Evolutionary conservation across 2,113 vertebrate species (phyloP).

Genomic region (Hystrix brachyura): DNA sequence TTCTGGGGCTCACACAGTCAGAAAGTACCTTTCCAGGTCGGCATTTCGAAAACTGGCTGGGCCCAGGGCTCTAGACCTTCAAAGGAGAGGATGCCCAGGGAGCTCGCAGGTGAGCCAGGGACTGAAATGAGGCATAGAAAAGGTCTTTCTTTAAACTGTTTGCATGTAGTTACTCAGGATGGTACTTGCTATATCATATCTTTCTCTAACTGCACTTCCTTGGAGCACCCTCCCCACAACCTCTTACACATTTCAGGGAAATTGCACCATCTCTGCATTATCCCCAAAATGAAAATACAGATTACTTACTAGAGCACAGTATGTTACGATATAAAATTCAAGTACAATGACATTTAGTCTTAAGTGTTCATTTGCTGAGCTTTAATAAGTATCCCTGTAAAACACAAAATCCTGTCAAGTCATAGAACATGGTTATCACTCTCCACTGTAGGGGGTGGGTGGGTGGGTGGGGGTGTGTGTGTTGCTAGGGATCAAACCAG

Average conservation of each 20-base stretch:
- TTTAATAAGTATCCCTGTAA: neutral
- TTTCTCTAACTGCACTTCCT: neutral
- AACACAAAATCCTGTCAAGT: neutral
- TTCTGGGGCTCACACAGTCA: too few relatives aligned
- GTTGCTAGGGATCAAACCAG: neutral
- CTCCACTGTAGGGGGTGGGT: neutral
- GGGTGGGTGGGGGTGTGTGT: neutral
- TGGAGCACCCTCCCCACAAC: neutral
- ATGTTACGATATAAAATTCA: neutral
- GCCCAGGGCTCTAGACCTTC: neutral
- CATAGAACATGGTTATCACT: neutral
- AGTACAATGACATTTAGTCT: neutral
- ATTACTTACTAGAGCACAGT: neutral
- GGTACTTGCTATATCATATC: neutral
- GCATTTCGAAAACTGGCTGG: neutral
- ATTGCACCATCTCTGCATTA: neutral
- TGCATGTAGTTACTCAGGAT: fast-evolving
- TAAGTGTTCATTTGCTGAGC: neutral
- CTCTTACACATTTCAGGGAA: neutral
- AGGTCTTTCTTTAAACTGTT: neutral
- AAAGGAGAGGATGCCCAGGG: neutral
- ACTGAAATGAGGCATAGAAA: neutral
- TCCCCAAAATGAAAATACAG: neutral
- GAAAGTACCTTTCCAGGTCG: neutral
- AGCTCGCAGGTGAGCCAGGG: neutral